A percentile compares a stretch with the other conserved stretches of the same genome.
These are phyloP conservation scores for Epinephelus lanceolatus DNA, from an alignment of 2,113 vertebrate species.

Conservation along the genomic window DNA sequence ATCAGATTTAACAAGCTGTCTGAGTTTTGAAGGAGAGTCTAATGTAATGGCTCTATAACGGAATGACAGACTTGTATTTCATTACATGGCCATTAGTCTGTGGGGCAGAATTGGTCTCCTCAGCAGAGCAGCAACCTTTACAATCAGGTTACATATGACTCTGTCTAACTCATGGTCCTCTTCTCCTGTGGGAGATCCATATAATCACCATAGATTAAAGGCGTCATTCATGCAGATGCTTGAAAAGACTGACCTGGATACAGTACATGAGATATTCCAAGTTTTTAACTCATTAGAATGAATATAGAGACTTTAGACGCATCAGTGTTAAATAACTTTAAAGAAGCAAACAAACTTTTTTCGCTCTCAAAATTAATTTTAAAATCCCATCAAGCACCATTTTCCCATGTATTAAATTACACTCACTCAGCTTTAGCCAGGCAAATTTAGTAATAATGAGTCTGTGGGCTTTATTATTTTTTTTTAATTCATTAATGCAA, in stretches of 20 bases:
- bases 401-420: neutral
- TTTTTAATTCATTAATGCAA: neutral
- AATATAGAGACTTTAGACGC: neutral
- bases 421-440: neutral
- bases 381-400: neutral
- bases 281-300: neutral
- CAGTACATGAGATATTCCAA: neutral
- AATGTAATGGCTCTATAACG: constrained; percentile 41
- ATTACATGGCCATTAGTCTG: constrained; percentile 56
- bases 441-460: neutral
- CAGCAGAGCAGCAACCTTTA: constrained; percentile 36
- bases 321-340: neutral
- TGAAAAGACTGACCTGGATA: neutral
- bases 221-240: neutral
- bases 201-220: neutral
- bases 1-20: constrained; percentile 64
- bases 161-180: neutral
- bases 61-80: constrained; percentile 58
- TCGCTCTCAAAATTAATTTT: neutral
- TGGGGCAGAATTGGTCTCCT: constrained; percentile 25
- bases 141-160: constrained; percentile 45
- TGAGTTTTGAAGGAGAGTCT: constrained; percentile 56
- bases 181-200: constrained; percentile 13
- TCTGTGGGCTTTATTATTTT: neutral
- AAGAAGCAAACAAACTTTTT: neutral